These are phyloP conservation scores for Laterallus jamaicensis DNA, from an alignment of 2,113 vertebrate genomes.

Conservation along the genomic window DNA sequence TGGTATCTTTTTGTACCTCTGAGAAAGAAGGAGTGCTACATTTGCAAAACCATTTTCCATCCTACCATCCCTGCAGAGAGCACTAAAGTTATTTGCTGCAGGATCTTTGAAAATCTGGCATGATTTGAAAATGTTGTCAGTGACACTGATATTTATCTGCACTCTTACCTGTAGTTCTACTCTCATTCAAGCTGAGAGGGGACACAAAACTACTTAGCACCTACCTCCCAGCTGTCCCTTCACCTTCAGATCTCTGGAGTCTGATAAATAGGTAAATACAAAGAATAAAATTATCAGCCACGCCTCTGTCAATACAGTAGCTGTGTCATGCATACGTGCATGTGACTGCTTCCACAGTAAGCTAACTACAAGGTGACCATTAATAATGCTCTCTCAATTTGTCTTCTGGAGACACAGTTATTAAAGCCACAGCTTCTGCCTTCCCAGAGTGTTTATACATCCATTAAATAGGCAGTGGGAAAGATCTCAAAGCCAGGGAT, in stretches of 20 bases:
- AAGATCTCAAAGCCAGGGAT: not conserved
- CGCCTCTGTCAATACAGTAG: not conserved
- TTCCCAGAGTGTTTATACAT: not conserved
- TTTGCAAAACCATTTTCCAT: not conserved
- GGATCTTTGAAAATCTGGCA: not conserved
- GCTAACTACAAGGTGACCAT: not conserved
- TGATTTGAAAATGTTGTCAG: not conserved
- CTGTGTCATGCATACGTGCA: rapidly evolving
- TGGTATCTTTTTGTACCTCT: not conserved
- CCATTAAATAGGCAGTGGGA: not conserved
- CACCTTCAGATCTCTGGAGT: not conserved
- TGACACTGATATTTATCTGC: not conserved
- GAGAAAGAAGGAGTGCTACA: not conserved
- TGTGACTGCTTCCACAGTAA: not conserved
- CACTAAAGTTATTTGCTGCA: not conserved
- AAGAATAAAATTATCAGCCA: not conserved
- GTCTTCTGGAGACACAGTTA: not conserved
- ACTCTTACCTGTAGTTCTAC: not conserved
- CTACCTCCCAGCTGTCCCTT: not conserved
- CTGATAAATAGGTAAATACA: not conserved
- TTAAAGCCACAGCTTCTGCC: not conserved
- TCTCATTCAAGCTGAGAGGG: not conserved
- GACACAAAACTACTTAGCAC: not conserved
- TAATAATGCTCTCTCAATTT: not conserved
- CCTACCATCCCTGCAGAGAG: not conserved